Percentiles rank a stretch among this genome's conserved stretches.
Conservation (phyloP, 2,797 vertebrate species). For the Thaleichthys pacificus region DNA sequence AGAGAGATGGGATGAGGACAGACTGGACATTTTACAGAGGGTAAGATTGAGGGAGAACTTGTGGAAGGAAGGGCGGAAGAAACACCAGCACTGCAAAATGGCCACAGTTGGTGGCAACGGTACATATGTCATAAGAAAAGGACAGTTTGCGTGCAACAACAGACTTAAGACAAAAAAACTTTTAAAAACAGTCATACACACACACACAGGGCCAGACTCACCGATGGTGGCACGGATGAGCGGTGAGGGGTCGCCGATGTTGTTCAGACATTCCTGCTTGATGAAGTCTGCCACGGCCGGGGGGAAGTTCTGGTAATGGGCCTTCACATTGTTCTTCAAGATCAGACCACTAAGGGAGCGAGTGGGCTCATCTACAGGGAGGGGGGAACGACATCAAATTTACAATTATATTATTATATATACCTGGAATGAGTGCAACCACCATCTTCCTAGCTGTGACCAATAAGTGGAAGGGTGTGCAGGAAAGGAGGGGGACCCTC, state of each 20-base stretch:
- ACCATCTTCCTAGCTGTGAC: no score
- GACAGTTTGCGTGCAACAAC: neutral
- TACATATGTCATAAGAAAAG: neutral
- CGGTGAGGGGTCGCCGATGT: conserved; percentile 89
- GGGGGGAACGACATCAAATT: neutral
- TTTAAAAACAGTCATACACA: neutral
- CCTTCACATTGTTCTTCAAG: conserved; percentile 95
- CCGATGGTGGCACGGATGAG: conserved; percentile 94
- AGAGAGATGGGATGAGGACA: neutral
- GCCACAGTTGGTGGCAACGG: neutral
- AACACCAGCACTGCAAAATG: no score
- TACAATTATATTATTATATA: neutral
- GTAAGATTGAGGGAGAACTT: neutral
- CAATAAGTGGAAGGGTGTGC: neutral
- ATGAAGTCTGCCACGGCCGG: conserved; percentile 88
- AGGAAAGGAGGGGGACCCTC: neutral
- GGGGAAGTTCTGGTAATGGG: conserved; percentile 94
- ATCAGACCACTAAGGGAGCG: conserved; percentile 92
- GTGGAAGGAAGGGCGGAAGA: no score
- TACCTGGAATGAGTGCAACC: neutral
- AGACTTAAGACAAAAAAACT: neutral
- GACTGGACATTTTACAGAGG: neutral
- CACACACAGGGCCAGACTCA: conserved; percentile 59
- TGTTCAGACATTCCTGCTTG: conserved; percentile 94
- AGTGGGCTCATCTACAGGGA: conserved; percentile 83